Evolutionary conservation across 2,797 vertebrate species (phyloP).

Genomic region (Muscicapa comitata): DNA sequence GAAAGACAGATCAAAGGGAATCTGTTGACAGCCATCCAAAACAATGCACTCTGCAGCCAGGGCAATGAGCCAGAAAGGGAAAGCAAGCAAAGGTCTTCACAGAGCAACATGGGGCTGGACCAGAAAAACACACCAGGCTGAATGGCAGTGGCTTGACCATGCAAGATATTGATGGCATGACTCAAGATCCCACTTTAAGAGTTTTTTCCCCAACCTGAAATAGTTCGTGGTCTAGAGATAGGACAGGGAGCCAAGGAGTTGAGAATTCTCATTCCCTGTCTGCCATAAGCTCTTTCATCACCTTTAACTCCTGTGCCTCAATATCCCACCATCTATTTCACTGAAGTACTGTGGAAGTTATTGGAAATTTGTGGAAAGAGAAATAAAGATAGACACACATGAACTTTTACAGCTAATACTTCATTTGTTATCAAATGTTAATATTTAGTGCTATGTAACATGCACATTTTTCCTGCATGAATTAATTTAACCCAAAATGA

Average conservation of each 20-base stretch:
- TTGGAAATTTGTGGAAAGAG: not conserved
- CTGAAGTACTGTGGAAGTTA: not conserved
- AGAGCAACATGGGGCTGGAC: not conserved
- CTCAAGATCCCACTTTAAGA: conserved; percentile 3
- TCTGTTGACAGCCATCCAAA: conserved; percentile 4
- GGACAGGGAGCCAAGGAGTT: not conserved
- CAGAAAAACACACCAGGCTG: not conserved
- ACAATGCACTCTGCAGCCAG: conserved; percentile 17
- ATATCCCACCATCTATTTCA: not conserved
- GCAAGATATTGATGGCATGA: not conserved
- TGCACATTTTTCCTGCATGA: not conserved
- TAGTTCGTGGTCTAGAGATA: not conserved
- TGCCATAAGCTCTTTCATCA: not conserved
- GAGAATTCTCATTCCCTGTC: not conserved
- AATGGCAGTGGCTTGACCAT: not conserved
- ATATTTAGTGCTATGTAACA: not conserved
- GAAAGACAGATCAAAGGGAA: conserved; percentile 27
- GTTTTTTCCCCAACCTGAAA: not conserved
- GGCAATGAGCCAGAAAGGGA: not conserved
- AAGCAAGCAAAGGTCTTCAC: conserved; percentile 23
- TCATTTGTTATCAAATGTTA: not conserved
- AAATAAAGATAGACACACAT: not conserved
- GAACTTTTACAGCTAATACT: not conserved
- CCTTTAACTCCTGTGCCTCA: not conserved
- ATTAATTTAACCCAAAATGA: not conserved